phyloP scores from a whole-genome alignment of 1,140 invertebrate genomes.

The Amphibalanus amphitrite region DNA sequence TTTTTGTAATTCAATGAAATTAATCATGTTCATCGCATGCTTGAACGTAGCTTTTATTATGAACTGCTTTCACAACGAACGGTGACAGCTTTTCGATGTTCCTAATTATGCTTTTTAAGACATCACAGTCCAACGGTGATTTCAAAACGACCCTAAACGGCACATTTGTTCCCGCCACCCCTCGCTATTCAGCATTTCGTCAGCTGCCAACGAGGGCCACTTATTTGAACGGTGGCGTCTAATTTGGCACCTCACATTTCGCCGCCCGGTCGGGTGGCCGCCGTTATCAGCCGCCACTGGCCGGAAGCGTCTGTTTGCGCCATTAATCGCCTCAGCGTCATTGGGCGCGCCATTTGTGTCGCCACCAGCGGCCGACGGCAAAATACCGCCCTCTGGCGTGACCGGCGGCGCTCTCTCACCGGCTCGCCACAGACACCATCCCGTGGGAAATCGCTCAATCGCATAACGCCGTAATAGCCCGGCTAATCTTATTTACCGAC shows the following conservation, averaged over 20 bases:
- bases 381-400: neutral
- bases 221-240: neutral
- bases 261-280: too few species aligned
- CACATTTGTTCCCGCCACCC: too few species aligned
- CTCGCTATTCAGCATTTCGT: too few species aligned
- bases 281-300: neutral
- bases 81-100: too few species aligned
- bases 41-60: too few species aligned
- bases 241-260: neutral
- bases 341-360: neutral
- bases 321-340: neutral
- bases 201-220: too few species aligned
- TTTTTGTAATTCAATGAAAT: too few species aligned
- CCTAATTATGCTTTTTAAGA: too few species aligned
- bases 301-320: neutral
- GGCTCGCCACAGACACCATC: neutral
- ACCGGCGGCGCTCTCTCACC: neutral
- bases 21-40: too few species aligned
- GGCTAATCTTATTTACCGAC: neutral
- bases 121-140: too few species aligned
- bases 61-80: too few species aligned
- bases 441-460: neutral
- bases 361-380: neutral
- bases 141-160: too few species aligned
- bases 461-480: neutral